Evolutionary conservation across 2,113 vertebrate species (phyloP).

Genomic region (Riparia riparia): DNA sequence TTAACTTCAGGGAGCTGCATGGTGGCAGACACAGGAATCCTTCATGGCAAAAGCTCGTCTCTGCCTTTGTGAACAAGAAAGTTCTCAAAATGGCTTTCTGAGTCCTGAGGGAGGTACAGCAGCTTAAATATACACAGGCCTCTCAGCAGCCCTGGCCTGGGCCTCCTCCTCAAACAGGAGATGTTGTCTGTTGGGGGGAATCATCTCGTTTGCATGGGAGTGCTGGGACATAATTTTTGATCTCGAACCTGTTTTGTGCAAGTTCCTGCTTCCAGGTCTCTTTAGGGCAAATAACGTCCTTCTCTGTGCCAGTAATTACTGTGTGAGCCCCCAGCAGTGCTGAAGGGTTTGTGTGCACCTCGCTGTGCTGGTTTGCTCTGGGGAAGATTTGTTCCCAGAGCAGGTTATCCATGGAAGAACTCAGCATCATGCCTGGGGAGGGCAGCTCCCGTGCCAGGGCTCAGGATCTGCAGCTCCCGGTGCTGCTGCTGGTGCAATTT

Average conservation of each 20-base stretch:
- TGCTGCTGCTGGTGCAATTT: accelerated
- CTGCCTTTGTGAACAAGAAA: not conserved
- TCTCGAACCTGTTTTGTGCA: not conserved
- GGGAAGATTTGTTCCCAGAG: not conserved
- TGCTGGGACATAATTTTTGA: not conserved
- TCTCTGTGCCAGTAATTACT: not conserved
- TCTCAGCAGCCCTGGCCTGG: not conserved
- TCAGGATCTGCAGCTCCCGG: accelerated
- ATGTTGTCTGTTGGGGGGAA: not conserved
- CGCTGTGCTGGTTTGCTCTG: accelerated
- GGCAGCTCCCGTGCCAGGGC: accelerated
- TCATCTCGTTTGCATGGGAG: not conserved
- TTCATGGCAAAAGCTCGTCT: not conserved
- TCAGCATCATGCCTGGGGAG: accelerated
- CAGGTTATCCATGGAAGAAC: not conserved
- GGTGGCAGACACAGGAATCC: not conserved
- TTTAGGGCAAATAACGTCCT: accelerated
- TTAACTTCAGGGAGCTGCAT: not conserved
- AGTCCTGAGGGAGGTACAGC: not conserved
- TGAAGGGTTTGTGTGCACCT: not conserved
- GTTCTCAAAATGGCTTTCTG: not conserved
- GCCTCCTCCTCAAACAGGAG: not conserved
- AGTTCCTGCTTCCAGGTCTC: not conserved
- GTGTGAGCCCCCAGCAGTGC: accelerated
- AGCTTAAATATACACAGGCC: not conserved